Percentiles rank a stretch among this genome's conserved stretches.
Conservation (phyloP, 2,797 vertebrate species). For the Acanthurus leucopareius region DNA sequence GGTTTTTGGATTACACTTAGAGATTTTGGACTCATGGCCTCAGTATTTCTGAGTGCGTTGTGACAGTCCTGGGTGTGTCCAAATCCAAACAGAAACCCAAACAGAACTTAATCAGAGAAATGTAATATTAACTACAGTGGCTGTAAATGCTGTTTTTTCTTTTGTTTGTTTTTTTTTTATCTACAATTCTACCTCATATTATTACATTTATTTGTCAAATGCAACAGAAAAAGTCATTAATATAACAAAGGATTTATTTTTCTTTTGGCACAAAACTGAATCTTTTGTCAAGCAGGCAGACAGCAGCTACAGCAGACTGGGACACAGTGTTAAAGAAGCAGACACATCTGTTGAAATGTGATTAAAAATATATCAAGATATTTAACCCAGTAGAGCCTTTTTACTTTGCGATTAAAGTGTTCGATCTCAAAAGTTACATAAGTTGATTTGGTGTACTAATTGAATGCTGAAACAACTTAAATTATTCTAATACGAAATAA, state of each 20-base stretch:
- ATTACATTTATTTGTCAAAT: neutral
- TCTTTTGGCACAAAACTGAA: neutral
- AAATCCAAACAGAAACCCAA: neutral
- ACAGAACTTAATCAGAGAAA: neutral
- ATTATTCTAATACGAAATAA: neutral
- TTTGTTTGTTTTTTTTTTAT: neutral
- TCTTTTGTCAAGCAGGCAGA: neutral
- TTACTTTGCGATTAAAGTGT: neutral
- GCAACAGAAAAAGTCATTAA: neutral
- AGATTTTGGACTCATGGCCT: neutral
- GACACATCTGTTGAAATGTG: too few species aligned
- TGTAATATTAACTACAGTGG: neutral
- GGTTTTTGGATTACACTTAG: neutral
- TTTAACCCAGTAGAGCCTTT: neutral
- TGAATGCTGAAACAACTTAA: neutral
- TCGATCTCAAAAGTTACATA: neutral
- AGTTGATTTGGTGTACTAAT: neutral
- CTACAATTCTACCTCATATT: neutral
- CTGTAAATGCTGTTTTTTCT: neutral
- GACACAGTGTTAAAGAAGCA: too few species aligned
- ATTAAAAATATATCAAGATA: too few species aligned
- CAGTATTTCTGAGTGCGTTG: neutral
- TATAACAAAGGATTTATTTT: neutral
- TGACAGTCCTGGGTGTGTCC: neutral
- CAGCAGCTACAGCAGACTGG: neutral